Evolutionary conservation across 2,888 invertebrate genomes (phyloP), one percentile per base, ranked within the genome.

Genomic region (Cenopis cana): DNA sequence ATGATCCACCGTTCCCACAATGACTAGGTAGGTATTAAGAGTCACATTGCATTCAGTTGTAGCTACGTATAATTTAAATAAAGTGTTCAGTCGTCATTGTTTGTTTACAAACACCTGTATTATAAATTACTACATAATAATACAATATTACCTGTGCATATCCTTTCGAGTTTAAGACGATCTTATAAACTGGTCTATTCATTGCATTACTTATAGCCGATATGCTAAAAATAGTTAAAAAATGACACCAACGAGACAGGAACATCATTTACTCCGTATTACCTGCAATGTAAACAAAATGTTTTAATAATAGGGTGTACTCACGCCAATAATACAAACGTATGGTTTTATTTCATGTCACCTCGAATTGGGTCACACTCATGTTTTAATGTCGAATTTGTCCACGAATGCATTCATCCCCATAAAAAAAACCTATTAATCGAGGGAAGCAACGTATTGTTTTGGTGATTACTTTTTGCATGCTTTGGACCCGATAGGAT

Each of bases 161-260:
- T 78, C 96, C 96, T 80, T 94, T 94, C 83, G 96, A 96, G 1
- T 95, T 95, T n/a, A 96, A 85, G 14, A 93, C 87, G 24, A 95
- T 93, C 87, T 95, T 95, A 77, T 95, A 95, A 73, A 95, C 93
- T 0, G 90, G 87, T 14, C 89, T 82, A 73, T 91, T 91, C 14
- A 91, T 89, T 9, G 87, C 81, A 49, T 75, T 56, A 10, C 81
- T 75, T 1, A 75, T 72, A 5, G 78, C 70, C 9, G 80, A 54
- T 6, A 84, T 68, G 75, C 81, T 75, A 18, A 85, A 73, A 2
- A 86, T 57, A 29, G 80, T 76, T 18, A 82, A 64, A 33, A 81
- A 67, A 54, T 73, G 71, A 14, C 71, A 77, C 81, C 36, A 64
- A 36, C 64, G 36, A 0, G 36, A 20, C 38, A 79, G 79, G 69